Evolutionary conservation across 1,140 invertebrate species (phyloP).

Genomic region (Zaprionus inermis): DNA sequence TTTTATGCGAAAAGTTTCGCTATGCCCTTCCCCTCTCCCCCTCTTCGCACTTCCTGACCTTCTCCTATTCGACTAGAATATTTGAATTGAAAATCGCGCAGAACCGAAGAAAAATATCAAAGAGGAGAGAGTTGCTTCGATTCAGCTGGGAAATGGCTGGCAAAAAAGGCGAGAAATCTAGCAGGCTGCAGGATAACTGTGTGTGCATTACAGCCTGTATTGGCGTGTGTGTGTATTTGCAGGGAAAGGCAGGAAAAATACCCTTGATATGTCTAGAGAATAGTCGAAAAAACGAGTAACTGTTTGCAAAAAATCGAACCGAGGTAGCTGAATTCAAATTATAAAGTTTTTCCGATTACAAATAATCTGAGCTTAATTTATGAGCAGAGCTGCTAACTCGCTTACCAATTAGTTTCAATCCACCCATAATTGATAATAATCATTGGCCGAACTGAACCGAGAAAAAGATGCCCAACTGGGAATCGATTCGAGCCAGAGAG

Average conservation of each 20-base stretch:
- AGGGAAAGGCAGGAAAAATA: background rate
- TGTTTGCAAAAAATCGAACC: background rate
- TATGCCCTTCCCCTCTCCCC: conserved; percentile 14
- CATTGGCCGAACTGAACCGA: background rate
- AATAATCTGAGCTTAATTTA: conserved; percentile 14
- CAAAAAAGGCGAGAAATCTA: conserved; percentile 10
- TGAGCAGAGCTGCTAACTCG: background rate
- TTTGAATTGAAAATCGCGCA: conserved; percentile 77
- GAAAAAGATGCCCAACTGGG: background rate
- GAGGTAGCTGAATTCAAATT: background rate
- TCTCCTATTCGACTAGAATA: conserved; percentile 22
- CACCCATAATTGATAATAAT: conserved; percentile 26
- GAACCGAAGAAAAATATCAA: conserved; percentile 54
- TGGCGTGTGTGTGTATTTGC: background rate
- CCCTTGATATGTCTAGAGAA: background rate
- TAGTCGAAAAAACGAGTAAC: background rate
- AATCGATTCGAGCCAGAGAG: background rate
- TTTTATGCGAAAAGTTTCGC: conserved; percentile 79
- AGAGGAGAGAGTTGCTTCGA: conserved; percentile 50
- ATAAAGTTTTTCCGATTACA: background rate
- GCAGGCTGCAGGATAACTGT: background rate
- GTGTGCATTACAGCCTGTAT: no score
- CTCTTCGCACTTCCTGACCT: background rate
- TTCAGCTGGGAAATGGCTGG: conserved; percentile 47
- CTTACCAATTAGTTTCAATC: conserved; percentile 26